These are phyloP conservation scores for Camarhynchus parvulus DNA, from an alignment of 2,113 vertebrate species.

Conservation along the genomic window DNA sequence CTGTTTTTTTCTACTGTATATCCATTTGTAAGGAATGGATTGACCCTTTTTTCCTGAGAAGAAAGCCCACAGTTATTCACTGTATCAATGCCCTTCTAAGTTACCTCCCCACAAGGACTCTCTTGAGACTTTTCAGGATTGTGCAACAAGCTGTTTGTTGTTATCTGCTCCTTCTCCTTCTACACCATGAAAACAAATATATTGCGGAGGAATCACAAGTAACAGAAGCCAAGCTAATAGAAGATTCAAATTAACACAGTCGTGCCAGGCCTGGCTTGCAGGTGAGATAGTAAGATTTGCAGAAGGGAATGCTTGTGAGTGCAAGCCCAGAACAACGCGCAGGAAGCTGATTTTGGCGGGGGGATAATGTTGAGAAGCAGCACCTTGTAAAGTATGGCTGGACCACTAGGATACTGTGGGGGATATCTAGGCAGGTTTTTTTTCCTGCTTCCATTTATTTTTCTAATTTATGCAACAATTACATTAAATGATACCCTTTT, in stretches of 20 bases:
- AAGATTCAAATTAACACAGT: not conserved
- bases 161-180: not conserved
- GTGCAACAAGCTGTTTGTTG: not conserved
- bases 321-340: not conserved
- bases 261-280: not conserved
- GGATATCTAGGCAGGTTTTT: not conserved
- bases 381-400: not conserved
- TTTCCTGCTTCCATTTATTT: not conserved
- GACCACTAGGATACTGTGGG: not conserved
- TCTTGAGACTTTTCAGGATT: not conserved
- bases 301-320: not conserved
- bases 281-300: not conserved
- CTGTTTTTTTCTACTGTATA: not conserved
- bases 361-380: not conserved
- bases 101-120: not conserved
- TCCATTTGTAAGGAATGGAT: not conserved
- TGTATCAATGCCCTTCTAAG: not conserved
- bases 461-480: not conserved
- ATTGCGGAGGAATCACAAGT: not conserved
- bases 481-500: not conserved
- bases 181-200: not conserved
- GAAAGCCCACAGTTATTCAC: not conserved
- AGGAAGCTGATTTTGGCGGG: not conserved
- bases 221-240: not conserved
- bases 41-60: not conserved